A percentile compares a stretch with the other conserved stretches of the same genome.
Evolutionary conservation across 35 echinoderm and acorn worm genomes (phyloP).

Genomic region (Lytechinus pictus): DNA sequence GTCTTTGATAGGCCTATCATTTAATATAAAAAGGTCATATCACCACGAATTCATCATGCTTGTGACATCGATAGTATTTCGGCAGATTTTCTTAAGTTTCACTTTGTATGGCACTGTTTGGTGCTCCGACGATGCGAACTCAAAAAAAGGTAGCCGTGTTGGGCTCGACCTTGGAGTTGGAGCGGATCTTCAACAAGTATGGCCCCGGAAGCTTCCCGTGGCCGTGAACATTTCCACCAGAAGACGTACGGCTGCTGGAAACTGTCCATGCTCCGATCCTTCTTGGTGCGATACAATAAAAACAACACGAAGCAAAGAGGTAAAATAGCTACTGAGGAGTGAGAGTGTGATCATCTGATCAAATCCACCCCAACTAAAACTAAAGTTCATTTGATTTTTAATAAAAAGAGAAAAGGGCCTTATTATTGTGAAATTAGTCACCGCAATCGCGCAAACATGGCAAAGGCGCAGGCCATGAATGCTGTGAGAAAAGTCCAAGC

Average conservation of each 20-base stretch:
- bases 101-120: neutral
- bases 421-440: too few species aligned
- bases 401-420: too few species aligned
- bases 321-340: neutral
- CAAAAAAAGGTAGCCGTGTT: neutral
- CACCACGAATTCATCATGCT: neutral
- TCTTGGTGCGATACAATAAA: slow-evolving; percentile 55
- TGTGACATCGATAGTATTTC: neutral
- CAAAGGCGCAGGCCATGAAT: too few species aligned
- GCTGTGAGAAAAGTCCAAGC: too few species aligned
- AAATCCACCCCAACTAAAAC: too few species aligned
- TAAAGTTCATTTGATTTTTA: too few species aligned
- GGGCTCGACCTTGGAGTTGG: neutral
- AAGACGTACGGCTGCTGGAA: neutral
- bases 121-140: neutral
- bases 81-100: neutral
- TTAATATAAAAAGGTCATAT: neutral
- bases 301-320: slow-evolving; percentile 64
- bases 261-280: slow-evolving; percentile 63
- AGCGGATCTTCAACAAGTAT: neutral
- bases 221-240: neutral
- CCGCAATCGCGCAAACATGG: too few species aligned
- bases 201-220: neutral
- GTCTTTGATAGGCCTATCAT: too few species aligned
- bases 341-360: too few species aligned